phyloP scores from a whole-genome alignment of 2,888 invertebrate genomes.

The Drosophila maculinotata region DNA sequence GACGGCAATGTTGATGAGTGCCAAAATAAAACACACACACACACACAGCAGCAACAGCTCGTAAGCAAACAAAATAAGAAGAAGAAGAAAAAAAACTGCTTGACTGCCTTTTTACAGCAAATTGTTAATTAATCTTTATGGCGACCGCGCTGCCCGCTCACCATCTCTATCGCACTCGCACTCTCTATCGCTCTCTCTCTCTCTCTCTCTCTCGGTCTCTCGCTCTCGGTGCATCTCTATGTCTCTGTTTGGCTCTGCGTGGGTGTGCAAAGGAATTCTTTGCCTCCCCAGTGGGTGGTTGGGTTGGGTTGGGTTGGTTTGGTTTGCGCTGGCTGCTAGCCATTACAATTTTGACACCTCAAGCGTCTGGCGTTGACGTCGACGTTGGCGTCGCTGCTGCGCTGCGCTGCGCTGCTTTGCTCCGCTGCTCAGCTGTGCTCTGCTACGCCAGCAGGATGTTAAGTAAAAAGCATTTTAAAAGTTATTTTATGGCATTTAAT shows the following conservation, averaged over 20 bases:
- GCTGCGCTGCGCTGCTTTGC: conserved; percentile 11
- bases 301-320: too few species aligned
- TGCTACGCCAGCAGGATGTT: conserved; percentile 63
- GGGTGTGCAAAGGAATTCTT: conserved; percentile 52
- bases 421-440: conserved; percentile 15
- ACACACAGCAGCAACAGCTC: neutral
- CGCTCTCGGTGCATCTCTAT: neutral
- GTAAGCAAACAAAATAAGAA: conserved; percentile 26
- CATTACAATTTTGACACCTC: conserved; percentile 71
- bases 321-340: conserved; percentile 21
- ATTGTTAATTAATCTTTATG: conserved; percentile 82
- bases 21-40: conserved; percentile 50
- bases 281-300: conserved; percentile 34
- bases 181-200: neutral
- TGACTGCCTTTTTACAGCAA: conserved; percentile 69
- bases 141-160: conserved; percentile 29
- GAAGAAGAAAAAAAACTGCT: conserved; percentile 24
- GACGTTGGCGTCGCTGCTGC: conserved; percentile 8
- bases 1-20: conserved; percentile 58
- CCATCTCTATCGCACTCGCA: conserved; percentile 19
- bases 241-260: conserved; percentile 13
- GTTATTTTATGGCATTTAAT: conserved; percentile 84
- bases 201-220: neutral
- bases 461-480: conserved; percentile 83
- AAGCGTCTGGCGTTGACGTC: conserved; percentile 23